Evolutionary conservation across 1,140 invertebrate genomes (phyloP), one percentile per base, ranked within the genome.

Genomic region (Drosophila melanica): DNA sequence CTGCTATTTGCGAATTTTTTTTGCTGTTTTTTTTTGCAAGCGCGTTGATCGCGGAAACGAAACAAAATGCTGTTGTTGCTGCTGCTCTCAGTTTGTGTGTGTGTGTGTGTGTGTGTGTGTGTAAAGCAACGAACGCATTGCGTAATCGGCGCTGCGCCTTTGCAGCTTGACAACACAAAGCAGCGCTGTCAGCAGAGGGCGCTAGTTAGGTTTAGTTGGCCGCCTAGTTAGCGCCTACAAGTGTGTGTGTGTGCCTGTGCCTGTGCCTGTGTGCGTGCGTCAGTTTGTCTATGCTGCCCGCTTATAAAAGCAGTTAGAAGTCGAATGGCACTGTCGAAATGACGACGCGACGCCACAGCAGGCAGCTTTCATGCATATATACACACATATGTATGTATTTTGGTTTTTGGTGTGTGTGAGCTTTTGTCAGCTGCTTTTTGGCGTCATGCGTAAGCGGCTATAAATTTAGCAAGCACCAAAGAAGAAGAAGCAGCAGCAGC

Each of bases 31-130:
- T 73, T 81, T 79, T 74, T 54, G 73, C 81, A 50, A 75, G 63
- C 73, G 59, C 81, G 77, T 75, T 75, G 85, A 89, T 90, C 85
- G 78, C 85, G 85, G 80, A 90, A 89, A 89, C 80, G 85, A 89
- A 90, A 84, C 85, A 80, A 84, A 89, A 75, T 71, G 65, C 35
- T 68, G 50, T 35, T 44, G 42, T 18, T 48, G 35, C 18, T 42
- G 64, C 35, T 44, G 35, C 69, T 77, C 60, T 80, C 41, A 64
- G 45, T 27, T 57, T 54, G 47, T 64, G 12, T 59, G 30, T 69
- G 30, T 73, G 58, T 42, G 42, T 62, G 37, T 48, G 39, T 67
- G 42, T 47, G 9, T 68, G 48, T 69, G 51, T 63, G 44, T 57
- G 30, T 64, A 16, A 47, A 62, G 44, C 64, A 68, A 47, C 50